Percentiles rank a stretch among this genome's conserved stretches.
These are phyloP conservation scores for Morelia viridis DNA, from an alignment of 2,797 vertebrate species.

Conservation along the genomic window DNA sequence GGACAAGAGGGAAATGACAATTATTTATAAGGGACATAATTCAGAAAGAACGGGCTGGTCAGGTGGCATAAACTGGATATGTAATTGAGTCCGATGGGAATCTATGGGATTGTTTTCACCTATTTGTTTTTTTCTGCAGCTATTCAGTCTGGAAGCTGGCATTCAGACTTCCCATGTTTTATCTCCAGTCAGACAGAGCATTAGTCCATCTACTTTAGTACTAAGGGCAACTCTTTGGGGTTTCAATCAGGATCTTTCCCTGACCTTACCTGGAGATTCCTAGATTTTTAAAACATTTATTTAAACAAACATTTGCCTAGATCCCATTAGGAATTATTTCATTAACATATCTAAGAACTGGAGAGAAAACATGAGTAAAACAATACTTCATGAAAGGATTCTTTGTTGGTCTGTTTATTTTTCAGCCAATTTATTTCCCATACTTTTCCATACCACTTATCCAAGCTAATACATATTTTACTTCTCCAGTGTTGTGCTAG, in stretches of 20 bases:
- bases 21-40: not conserved
- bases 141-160: not conserved
- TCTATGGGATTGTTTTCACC: not conserved
- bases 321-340: not conserved
- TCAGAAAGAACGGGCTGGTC: not conserved
- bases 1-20: not conserved
- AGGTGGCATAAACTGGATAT: not conserved
- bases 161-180: not conserved
- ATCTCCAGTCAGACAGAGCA: not conserved
- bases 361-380: not conserved
- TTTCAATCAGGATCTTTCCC: not conserved
- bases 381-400: not conserved
- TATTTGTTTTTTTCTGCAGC: not conserved
- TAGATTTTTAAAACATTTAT: not conserved
- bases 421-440: not conserved
- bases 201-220: not conserved
- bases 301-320: not conserved
- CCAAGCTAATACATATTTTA: not conserved
- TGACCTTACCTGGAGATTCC: not conserved
- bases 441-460: not conserved
- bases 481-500: not conserved
- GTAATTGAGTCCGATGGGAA: not conserved
- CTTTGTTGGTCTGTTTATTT: not conserved
- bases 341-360: not conserved
- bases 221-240: not conserved